Percentiles rank a stretch among this genome's conserved stretches.
phyloP scores from a whole-genome alignment of 1,140 invertebrate species.

The Drosophila ficusphila region DNA sequence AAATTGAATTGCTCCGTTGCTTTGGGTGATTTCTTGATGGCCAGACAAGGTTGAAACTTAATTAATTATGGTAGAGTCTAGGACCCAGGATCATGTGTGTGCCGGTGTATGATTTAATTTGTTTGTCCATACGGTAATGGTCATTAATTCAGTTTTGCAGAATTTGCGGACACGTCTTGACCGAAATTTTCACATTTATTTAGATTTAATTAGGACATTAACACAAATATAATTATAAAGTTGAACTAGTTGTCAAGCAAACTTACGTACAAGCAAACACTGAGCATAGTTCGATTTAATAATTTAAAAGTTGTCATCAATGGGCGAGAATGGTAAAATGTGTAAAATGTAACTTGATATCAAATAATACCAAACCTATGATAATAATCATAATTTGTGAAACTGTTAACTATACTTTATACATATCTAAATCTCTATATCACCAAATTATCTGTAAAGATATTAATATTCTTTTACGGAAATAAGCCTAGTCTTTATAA shows the following conservation, averaged over 20 bases:
- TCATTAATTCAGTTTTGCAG: conserved; percentile 38
- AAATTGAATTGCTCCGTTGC: conserved; percentile 48
- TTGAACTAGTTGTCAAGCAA: not conserved
- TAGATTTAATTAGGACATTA: conserved; percentile 12
- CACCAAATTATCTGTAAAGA: no score
- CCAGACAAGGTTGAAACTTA: conserved; percentile 32
- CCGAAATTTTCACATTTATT: conserved; percentile 3
- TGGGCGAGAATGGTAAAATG: no score
- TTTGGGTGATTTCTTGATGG: conserved; percentile 15
- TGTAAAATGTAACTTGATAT: no score
- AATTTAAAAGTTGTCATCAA: no score
- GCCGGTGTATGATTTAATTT: conserved; percentile 23
- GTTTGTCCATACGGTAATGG: conserved; percentile 4
- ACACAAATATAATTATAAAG: not conserved
- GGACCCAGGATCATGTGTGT: conserved; percentile 1
- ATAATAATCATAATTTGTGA: no score
- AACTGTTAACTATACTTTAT: no score
- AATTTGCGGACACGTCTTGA: not conserved
- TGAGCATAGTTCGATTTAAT: no score
- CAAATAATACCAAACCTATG: no score
- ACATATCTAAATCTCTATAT: no score
- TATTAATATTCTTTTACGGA: no score
- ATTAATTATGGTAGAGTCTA: conserved; percentile 43
- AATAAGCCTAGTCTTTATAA: no score
- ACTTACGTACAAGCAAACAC: no score